Percentiles rank a stretch among this genome's conserved stretches.
Conservation (phyloP, 2,888 invertebrate species). For the Tetrapedia diversipes region DNA sequence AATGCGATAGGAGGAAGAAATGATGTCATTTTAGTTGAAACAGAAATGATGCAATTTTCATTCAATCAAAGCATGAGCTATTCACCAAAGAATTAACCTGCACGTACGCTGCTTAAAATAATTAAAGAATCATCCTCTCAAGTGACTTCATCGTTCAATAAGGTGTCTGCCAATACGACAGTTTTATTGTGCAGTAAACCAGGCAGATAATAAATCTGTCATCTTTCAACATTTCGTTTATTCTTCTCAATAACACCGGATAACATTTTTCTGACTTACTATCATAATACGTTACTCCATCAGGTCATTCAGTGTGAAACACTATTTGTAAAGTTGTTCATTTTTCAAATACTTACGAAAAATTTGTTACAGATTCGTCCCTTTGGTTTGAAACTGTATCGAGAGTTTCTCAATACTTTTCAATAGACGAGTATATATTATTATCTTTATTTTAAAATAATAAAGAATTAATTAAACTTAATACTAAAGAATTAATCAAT, state of each 20-base stretch:
- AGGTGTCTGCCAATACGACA: background rate
- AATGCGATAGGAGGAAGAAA: background rate
- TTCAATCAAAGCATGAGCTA: background rate
- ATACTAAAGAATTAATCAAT: too few relatives aligned
- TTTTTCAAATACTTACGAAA: too few relatives aligned
- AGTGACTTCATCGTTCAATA: background rate
- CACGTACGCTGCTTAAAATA: background rate
- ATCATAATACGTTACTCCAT: too few relatives aligned
- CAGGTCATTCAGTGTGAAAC: too few relatives aligned
- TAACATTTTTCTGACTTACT: background rate
- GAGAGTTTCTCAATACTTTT: too few relatives aligned
- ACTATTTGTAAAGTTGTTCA: too few relatives aligned
- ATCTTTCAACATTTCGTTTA: background rate
- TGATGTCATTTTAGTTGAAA: background rate
- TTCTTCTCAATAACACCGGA: background rate
- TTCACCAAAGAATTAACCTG: background rate
- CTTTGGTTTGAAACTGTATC: too few relatives aligned
- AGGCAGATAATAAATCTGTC: background rate
- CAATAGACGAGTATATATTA: too few relatives aligned
- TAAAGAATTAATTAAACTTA: too few relatives aligned
- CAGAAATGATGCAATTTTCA: conserved; percentile 2
- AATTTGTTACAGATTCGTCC: too few relatives aligned
- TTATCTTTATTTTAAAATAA: too few relatives aligned
- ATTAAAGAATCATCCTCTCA: background rate
- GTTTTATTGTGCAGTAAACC: background rate